Base-by-base conservation (phyloP, 2,113 vertebrate species). In the Excalfactoria chinensis region DNA sequence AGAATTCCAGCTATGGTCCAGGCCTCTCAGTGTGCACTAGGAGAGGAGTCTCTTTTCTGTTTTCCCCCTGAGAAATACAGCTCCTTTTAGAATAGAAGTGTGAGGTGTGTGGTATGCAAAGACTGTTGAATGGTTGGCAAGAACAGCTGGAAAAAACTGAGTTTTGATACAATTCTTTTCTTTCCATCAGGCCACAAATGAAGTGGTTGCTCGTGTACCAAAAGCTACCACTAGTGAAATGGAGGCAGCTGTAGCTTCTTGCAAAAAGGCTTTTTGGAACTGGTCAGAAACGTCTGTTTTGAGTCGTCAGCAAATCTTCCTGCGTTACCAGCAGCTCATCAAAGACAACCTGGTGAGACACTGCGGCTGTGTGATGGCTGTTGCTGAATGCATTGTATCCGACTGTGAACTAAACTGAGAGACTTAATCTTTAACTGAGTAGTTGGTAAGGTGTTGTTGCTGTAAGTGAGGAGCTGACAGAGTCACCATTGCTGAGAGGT, bases 241-340 rank as follows among this genome's bases (percentile, higher is more conserved):
- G 99, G 92, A 98, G 78, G 98, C 98, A 51, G 99, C 99, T 3
- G 97, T 98, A 71, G 97, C 98, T 92, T 98, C 99, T 8, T 99
- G 99, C 97, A 98, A 98, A 75, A 98, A 96, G 84, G 96, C 98
- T 40, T 99, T 98, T 88, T 96, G 72, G 7, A 90, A 97, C 23
- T 99, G 99, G 99, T 98, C 99, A 19, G 98, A 99, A 85, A 99
- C 98, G 5, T 99, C 99, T 28, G 95, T 99, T 94, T 95, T 99
- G 94, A 97, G 98, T 73, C 98, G 99, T 35, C 99, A 99, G 96
- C 99, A 99, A 96, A 90, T 99, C 93, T 99, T 99, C 68, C 97
- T 99, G 46, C 98, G 98, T 80, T 99, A 99, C 94, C 99, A 99
- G 90, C 99, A 98, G 81, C 98, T 99, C 81, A 99, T 99, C 98